Base-by-base conservation (phyloP, 2,888 invertebrate genomes). In the Trachelus iudaicus region DNA sequence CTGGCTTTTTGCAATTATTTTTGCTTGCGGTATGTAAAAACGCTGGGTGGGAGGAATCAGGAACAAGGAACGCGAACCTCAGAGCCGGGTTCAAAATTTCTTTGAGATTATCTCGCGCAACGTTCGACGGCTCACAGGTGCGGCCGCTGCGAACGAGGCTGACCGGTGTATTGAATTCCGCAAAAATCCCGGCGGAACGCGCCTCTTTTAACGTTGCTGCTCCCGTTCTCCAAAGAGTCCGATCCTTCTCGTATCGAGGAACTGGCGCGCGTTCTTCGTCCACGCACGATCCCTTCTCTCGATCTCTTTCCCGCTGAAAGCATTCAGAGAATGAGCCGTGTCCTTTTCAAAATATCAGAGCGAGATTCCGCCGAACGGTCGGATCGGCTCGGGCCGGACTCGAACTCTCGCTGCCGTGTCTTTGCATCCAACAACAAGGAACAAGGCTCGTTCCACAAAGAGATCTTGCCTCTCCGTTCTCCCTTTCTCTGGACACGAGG, bases 121-220 rank as follows among this genome's bases (percentile, higher is more conserved):
- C 87, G 78, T 79, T 34, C 11, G 80, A 69, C 76, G 56, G 31
- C 23, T 76, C 76, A 77, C 83, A 85, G 82, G 85, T 82, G 85
- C 80, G 82, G 83, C 83, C 79, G 75, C 56, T 33, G 76, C 35
- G 73, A 69, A 83, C 86, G 87, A 89, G 88, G 87, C 80, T 86
- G 87, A 87, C 87, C 84, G 84, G 86, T 86, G 81, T 89, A 89
- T 89, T 85, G 84, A 82, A 83, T 89, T 89, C 86, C 86, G 85
- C 78, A 87, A 88, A 87, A 88, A 85, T 84, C 80, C 78, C 79
- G 78, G 83, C 80, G 79, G 79, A 9, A 56, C 56, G 56, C 56
- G 56, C 81, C 82, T 81, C 83, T 81, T 80, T 83, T 75, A 80
- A 75, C 81, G 78, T 79, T 56, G 56, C 56, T 56, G 56, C 56